Conservation (phyloP, 2,797 vertebrate species). For the Mormyrops attenuatus region DNA sequence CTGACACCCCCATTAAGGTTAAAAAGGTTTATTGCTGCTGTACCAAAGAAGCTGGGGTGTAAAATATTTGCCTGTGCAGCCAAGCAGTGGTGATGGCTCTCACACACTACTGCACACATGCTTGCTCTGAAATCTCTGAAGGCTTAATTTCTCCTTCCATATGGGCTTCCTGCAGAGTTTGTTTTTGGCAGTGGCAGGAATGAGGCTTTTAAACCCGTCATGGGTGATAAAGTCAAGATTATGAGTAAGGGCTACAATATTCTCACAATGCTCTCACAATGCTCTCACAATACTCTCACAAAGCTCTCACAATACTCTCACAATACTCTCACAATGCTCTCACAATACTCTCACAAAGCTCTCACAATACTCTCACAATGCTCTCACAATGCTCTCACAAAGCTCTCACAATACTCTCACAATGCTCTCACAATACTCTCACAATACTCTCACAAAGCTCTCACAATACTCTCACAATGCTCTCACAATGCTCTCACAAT, state of each 20-base stretch:
- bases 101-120: background rate
- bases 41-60: background rate
- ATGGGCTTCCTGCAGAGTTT: background rate
- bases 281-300: too few relatives aligned
- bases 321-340: background rate
- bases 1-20: background rate
- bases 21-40: background rate
- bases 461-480: background rate
- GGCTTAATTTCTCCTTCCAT: background rate
- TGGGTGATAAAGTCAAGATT: background rate
- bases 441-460: background rate
- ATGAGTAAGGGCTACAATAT: background rate
- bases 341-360: background rate
- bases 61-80: background rate
- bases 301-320: background rate
- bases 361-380: background rate
- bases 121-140: background rate
- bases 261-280: background rate
- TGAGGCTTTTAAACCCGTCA: background rate
- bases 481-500: background rate
- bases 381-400: background rate
- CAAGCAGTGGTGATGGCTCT: background rate
- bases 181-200: background rate
- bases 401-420: background rate
- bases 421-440: background rate